phyloP scores from a whole-genome alignment of 2,797 vertebrate species.

The Heliangelus exortis region DNA sequence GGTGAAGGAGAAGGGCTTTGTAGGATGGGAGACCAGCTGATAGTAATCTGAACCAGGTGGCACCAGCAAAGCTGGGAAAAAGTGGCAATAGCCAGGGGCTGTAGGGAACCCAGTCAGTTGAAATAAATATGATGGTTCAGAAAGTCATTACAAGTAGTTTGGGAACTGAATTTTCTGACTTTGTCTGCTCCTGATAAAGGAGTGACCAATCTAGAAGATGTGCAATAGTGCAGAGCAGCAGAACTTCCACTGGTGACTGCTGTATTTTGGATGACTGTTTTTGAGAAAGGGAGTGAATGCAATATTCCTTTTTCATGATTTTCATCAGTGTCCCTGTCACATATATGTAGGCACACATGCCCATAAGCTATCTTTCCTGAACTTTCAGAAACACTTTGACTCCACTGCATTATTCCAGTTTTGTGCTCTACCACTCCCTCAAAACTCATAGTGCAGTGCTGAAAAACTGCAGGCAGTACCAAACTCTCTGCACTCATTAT shows the following conservation, averaged over 20 bases:
- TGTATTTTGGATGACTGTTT: not conserved
- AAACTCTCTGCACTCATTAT: not conserved
- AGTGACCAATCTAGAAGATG: not conserved
- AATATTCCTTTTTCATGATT: not conserved
- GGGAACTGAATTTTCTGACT: not conserved
- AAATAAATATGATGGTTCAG: not conserved
- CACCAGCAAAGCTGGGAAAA: not conserved
- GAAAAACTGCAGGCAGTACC: not conserved
- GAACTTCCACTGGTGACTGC: not conserved
- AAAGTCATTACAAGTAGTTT: not conserved
- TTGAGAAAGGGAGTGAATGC: not conserved
- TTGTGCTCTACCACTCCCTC: not conserved
- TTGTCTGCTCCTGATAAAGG: not conserved
- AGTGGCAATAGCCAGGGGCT: not conserved
- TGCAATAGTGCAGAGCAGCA: not conserved
- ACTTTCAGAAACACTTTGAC: not conserved
- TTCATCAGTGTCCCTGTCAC: not conserved
- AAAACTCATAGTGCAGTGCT: not conserved
- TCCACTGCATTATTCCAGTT: not conserved
- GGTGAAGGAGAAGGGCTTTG: not conserved
- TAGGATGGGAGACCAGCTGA: not conserved
- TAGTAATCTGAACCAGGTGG: not conserved
- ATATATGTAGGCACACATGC: fast-evolving
- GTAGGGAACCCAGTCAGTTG: not conserved
- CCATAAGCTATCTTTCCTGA: not conserved